Evolutionary conservation across 2,797 vertebrate species (phyloP).

Genomic region (Leptoclinus maculatus): DNA sequence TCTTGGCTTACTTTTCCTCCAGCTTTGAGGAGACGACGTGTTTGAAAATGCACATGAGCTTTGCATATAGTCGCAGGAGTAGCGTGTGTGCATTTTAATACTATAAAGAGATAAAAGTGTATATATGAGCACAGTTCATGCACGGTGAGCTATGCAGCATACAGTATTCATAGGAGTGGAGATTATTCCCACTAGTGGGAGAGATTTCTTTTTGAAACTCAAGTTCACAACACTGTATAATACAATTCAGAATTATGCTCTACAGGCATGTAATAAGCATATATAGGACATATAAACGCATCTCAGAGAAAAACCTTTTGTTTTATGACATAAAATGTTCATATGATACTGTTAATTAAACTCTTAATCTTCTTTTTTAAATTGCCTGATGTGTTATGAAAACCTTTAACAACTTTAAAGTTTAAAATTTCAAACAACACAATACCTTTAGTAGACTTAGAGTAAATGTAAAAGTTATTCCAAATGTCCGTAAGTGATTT

Average conservation of each 20-base stretch:
- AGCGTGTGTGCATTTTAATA: slow-evolving; percentile 1
- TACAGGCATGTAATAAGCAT: background rate
- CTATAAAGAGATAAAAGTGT: background rate
- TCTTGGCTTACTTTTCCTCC: slow-evolving; percentile 11
- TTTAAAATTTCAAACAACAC: background rate
- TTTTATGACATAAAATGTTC: background rate
- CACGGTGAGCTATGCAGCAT: slow-evolving; percentile 18
- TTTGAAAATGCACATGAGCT: slow-evolving; percentile 19
- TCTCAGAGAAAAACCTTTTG: background rate
- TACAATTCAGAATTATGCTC: background rate
- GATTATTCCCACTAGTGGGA: slow-evolving; percentile 12
- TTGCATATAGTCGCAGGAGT: background rate
- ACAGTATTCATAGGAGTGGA: slow-evolving; percentile 10
- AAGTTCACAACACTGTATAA: background rate
- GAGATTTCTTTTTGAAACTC: background rate
- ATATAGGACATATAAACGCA: background rate
- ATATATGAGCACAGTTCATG: slow-evolving; percentile 11
- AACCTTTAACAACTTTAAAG: background rate
- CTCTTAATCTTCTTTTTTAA: background rate
- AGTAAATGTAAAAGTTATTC: background rate
- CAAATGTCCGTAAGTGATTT: background rate
- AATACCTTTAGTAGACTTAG: background rate
- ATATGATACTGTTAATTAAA: background rate
- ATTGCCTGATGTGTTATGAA: background rate
- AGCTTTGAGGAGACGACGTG: slow-evolving; percentile 5